Evolutionary conservation across 1,140 invertebrate genomes (phyloP).

Genomic region (Drosophila mauritiana): DNA sequence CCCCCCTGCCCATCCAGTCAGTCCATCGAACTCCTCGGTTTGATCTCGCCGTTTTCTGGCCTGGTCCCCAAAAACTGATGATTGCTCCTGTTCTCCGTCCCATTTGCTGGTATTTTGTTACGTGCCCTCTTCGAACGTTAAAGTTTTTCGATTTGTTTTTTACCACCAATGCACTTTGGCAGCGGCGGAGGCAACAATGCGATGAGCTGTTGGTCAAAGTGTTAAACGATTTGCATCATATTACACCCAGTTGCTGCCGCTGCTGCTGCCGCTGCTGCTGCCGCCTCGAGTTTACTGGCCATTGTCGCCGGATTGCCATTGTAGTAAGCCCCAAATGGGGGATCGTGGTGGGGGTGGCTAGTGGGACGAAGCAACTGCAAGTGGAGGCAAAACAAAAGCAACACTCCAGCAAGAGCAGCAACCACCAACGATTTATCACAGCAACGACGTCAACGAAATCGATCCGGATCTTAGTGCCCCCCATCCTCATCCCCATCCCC

Average conservation of each 20-base stretch:
- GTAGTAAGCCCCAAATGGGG: slow-evolving; percentile 60
- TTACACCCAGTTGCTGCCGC: slow-evolving; percentile 70
- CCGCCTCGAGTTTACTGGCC: slow-evolving; percentile 45
- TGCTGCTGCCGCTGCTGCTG: slow-evolving; percentile 55
- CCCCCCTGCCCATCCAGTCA: neutral
- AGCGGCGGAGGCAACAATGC: slow-evolving; percentile 62
- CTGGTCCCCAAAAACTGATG: slow-evolving; percentile 21
- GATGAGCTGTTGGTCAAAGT: slow-evolving; percentile 73
- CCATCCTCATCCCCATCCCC: neutral
- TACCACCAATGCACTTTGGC: slow-evolving; percentile 69
- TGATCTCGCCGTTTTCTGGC: slow-evolving; percentile 3
- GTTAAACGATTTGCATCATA: slow-evolving; percentile 82
- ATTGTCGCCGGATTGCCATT: slow-evolving; percentile 77
- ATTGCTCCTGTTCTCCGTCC: slow-evolving; percentile 1
- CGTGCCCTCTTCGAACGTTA: slow-evolving; percentile 30
- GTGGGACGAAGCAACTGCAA: slow-evolving; percentile 13
- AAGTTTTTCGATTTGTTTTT: slow-evolving; percentile 39
- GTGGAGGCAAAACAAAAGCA: slow-evolving; percentile 48
- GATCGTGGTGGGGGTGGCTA: slow-evolving; percentile 6
- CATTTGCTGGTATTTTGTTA: slow-evolving; percentile 43
- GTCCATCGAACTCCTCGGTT: slow-evolving; percentile 26
- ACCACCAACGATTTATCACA: slow-evolving; percentile 80
- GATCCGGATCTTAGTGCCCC: slow-evolving; percentile 72
- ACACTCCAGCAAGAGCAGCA: slow-evolving; percentile 38
- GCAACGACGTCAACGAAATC: slow-evolving; percentile 77